Evolutionary conservation across 2,888 invertebrate genomes (phyloP).

Genomic region (Acheta domesticus): DNA sequence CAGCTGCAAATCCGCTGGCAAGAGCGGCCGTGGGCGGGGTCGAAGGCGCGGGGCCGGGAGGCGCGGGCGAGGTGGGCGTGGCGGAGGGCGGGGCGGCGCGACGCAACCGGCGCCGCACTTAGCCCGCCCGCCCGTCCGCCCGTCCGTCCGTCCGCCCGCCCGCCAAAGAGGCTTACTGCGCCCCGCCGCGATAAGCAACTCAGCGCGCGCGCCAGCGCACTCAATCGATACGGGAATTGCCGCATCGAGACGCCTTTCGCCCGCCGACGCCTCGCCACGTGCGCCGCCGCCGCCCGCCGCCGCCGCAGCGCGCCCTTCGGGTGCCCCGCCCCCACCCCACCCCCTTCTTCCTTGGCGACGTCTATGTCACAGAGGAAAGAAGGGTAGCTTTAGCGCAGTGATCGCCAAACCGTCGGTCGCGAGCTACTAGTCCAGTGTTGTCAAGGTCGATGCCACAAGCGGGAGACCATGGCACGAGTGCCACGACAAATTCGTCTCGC

Average conservation of each 20-base stretch:
- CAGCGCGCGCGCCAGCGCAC: not conserved
- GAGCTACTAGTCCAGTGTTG: too few species aligned
- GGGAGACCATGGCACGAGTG: too few species aligned
- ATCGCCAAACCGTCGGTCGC: too few species aligned
- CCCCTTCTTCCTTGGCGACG: too few species aligned
- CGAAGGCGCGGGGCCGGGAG: not conserved
- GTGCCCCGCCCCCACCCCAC: too few species aligned
- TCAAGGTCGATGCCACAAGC: too few species aligned
- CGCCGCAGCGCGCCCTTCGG: too few species aligned
- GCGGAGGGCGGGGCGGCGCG: not conserved
- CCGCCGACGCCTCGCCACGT: too few species aligned
- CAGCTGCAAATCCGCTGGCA: conserved; percentile 36
- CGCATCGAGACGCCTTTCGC: not conserved
- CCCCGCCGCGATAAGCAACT: conserved; percentile 1
- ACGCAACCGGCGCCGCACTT: not conserved
- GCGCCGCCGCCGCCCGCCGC: too few species aligned
- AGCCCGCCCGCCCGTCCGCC: not conserved
- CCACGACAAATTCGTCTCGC: too few species aligned
- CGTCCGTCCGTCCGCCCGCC: not conserved
- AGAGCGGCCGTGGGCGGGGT: not conserved
- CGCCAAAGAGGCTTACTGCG: conserved; percentile 18
- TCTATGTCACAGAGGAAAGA: too few species aligned
- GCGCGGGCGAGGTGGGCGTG: not conserved
- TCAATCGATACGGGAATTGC: conserved; percentile 18
- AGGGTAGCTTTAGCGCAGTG: too few species aligned